Evolutionary conservation across 1,140 invertebrate genomes (phyloP).

Genomic region (Metaphire vulgaris): DNA sequence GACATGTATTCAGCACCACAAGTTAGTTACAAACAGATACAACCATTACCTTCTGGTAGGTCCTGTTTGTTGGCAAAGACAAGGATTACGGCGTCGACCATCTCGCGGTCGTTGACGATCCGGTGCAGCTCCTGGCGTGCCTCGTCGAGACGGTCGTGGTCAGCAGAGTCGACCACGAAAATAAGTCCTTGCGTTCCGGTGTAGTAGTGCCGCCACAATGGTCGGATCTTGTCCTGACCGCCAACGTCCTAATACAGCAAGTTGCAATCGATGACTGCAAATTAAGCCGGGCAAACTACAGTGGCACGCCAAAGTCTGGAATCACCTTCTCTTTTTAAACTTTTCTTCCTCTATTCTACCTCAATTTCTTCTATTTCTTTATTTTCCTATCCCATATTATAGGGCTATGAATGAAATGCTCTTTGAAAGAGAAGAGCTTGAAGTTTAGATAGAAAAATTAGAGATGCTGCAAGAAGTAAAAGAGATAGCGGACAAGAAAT

Average conservation of each 20-base stretch:
- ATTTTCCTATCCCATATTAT: too few relatives aligned
- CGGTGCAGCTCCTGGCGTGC: constrained; percentile 68
- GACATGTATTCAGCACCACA: too few relatives aligned
- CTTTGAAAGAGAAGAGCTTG: too few relatives aligned
- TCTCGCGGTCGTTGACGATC: constrained; percentile 98
- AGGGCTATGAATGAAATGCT: too few relatives aligned
- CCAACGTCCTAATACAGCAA: constrained; percentile 75
- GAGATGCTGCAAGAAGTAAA: too few relatives aligned
- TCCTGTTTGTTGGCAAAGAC: constrained; percentile 99
- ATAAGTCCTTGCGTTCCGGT: constrained; percentile 57
- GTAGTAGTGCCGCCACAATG: constrained; percentile 68
- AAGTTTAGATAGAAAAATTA: too few relatives aligned
- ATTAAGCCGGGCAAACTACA: background rate
- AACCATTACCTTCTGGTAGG: constrained; percentile 87
- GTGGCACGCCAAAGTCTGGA: background rate
- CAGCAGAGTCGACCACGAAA: constrained; percentile 57
- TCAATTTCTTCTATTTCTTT: too few relatives aligned
- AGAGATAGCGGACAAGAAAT: too few relatives aligned
- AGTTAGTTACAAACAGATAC: too few relatives aligned
- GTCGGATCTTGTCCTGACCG: constrained; percentile 98
- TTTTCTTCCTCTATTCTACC: too few relatives aligned
- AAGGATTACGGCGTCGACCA: constrained; percentile 98
- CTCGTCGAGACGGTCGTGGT: constrained; percentile 56
- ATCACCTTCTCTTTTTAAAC: too few relatives aligned
- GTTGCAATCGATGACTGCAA: constrained; percentile 14